Evolutionary conservation across 1,140 invertebrate genomes (phyloP).

Genomic region (Nasonia giraulti): DNA sequence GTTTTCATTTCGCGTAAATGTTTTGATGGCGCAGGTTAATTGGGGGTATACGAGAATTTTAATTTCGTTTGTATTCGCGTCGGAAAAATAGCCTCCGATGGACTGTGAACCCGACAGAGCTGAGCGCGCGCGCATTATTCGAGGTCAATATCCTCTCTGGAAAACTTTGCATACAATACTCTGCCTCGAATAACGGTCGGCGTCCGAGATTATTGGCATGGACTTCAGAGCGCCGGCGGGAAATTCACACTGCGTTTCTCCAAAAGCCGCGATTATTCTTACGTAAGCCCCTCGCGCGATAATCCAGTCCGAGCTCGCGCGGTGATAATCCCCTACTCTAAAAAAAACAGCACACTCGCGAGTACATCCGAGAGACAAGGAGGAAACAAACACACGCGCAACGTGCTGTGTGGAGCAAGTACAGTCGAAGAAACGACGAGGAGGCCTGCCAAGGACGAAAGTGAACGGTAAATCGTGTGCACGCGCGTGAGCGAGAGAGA

Average conservation of each 20-base stretch:
- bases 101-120: not conserved
- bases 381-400: not conserved
- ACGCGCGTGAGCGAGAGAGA: not conserved
- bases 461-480: constrained; percentile 42
- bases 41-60: not conserved
- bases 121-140: not conserved
- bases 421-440: not conserved
- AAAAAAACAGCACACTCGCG: not conserved
- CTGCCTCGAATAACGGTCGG: not conserved
- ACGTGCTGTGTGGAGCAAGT: not conserved
- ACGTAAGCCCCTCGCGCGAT: not conserved
- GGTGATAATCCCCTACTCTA: not conserved
- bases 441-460: constrained; percentile 42
- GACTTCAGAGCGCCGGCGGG: not conserved
- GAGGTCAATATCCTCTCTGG: not conserved
- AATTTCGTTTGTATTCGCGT: too few relatives aligned
- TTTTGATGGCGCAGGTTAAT: not conserved
- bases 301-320: not conserved
- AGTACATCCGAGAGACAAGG: constrained; percentile 8
- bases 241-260: not conserved
- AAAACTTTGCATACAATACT: not conserved
- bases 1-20: not conserved
- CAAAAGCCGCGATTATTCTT: not conserved
- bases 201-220: not conserved
- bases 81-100: too few relatives aligned